phyloP scores from a whole-genome alignment of 2,888 invertebrate genomes.

The Panzeria rudis region DNA sequence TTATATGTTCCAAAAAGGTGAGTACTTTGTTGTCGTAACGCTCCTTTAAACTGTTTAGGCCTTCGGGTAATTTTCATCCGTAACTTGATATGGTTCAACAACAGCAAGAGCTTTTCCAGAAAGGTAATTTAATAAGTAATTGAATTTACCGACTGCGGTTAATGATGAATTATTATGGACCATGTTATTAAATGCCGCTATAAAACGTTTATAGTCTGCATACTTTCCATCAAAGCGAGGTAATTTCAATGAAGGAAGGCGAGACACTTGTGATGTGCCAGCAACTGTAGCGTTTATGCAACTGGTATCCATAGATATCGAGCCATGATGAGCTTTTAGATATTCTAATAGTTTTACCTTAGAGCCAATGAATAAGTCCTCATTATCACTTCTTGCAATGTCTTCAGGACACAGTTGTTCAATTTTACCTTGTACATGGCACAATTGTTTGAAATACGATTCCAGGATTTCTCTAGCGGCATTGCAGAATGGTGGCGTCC shows the following conservation, averaged over 20 bases:
- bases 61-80: conserved; percentile 13
- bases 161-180: conserved; percentile 39
- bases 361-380: conserved; percentile 15
- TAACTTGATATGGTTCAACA: conserved; percentile 36
- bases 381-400: too few species aligned
- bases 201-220: neutral
- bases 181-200: conserved; percentile 18
- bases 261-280: neutral
- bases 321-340: neutral
- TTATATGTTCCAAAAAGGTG: conserved; percentile 14
- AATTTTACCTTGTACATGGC: conserved; percentile 58
- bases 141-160: conserved; percentile 42
- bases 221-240: too few species aligned
- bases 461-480: conserved; percentile 59
- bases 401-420: conserved; percentile 34
- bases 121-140: conserved; percentile 32
- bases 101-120: conserved; percentile 20
- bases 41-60: conserved; percentile 26
- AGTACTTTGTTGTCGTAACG: conserved; percentile 45
- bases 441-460: conserved; percentile 57
- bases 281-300: conserved; percentile 1
- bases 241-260: conserved; percentile 24
- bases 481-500: conserved; percentile 62
- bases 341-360: conserved; percentile 14
- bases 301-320: neutral